Conservation (phyloP, 2,888 invertebrate species). For the Aporophyla lueneburgensis region DNA sequence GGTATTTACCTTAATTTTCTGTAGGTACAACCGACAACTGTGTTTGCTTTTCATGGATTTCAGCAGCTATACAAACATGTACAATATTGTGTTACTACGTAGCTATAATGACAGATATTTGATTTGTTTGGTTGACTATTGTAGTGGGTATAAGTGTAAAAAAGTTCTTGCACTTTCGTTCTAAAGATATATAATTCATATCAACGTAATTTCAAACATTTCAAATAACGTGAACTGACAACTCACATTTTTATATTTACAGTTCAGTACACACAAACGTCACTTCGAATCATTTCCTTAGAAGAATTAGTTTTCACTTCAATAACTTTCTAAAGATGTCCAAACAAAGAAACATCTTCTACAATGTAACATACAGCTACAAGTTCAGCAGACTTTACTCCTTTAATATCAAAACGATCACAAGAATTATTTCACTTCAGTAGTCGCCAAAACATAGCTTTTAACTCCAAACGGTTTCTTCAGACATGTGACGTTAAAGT, state of each 20-base stretch:
- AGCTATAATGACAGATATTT: neutral
- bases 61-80: neutral
- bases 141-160: neutral
- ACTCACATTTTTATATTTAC: constrained; percentile 13
- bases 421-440: constrained; percentile 38
- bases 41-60: constrained; percentile 36
- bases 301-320: constrained; percentile 37
- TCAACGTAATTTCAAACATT: neutral
- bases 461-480: constrained; percentile 30
- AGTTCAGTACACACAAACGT: constrained; percentile 17
- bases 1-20: constrained; percentile 58
- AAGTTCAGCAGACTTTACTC: neutral
- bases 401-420: constrained; percentile 41
- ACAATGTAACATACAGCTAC: constrained; percentile 12
- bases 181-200: neutral
- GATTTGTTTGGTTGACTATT: neutral
- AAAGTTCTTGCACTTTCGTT: neutral
- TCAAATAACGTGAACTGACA: neutral
- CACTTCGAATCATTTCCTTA: constrained; percentile 28
- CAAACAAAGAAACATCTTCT: constrained; percentile 26
- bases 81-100: neutral
- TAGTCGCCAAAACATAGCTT: constrained; percentile 27
- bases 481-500: constrained; percentile 42
- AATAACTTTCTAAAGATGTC: constrained; percentile 23
- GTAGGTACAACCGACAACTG: constrained; percentile 10